Base-by-base conservation (phyloP, 2,888 invertebrate species). In the Sphecodes monilicornis region DNA sequence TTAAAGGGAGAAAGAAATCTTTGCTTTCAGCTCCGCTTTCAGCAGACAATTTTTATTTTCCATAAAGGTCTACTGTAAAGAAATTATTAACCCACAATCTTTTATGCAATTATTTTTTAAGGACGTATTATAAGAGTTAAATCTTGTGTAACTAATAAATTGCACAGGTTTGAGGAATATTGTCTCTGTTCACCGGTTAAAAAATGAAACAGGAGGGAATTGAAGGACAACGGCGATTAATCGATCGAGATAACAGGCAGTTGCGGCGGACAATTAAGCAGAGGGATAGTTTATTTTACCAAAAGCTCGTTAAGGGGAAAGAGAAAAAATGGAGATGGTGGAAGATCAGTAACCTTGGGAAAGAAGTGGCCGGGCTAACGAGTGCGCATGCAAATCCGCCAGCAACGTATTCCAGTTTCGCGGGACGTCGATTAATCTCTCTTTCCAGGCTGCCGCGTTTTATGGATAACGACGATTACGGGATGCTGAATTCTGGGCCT, bases 361-460 rank as follows among this genome's bases (percentile, higher is more conserved):
- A 80, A 64, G 54, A 74, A 50, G 64, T 76, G 54, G 32, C 70
- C n/a, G 50, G 76, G 50, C 46, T 74, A 70, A 82, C 72, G 73
- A 43, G 77, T 43, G 29, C 76, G 36, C 64, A 77, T 77, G 77
- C 76, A 81, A 77, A 84, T 84, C 29, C 54, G 39, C 13, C 64
- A 43, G 50, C 46, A 41, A 78, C 70, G 69, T 78, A 84, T 84
- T 70, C 76, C 84, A 75, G 82, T 84, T 84, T 36, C 22, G 39
- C 66, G 71, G 46, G 64, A n/a, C 78, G 10, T n/a, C 82, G 77
- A 74, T 74, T 75, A 78, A 82, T 84, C 81, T 73, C 76, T 43
- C 76, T 36, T 80, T 70, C 74, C 46, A 71, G 29, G 11, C 39
- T 46, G 74, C 16, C 69, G 50, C 82, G 76, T 66, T 77, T 84